These are phyloP conservation scores for Tuberolachnus salignus DNA, from an alignment of 2,888 invertebrate genomes.

Conservation along the genomic window DNA sequence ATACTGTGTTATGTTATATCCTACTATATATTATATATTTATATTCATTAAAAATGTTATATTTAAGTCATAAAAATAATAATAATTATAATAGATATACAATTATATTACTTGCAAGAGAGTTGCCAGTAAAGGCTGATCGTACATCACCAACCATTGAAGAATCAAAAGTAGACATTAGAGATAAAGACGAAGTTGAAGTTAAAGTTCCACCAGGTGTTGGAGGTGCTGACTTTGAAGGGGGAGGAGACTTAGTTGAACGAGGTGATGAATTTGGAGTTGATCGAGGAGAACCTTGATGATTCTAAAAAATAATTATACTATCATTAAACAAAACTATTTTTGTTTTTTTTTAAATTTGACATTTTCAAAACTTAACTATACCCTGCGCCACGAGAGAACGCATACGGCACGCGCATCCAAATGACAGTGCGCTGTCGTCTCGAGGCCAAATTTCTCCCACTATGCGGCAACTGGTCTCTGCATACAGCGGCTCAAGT, in stretches of 20 bases:
- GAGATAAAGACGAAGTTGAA: constrained; percentile 62
- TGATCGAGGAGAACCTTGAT: constrained; percentile 82
- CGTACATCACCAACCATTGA: constrained; percentile 67
- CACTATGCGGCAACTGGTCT: no score
- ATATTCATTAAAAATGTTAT: no score
- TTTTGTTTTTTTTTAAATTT: no score
- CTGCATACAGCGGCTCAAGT: no score
- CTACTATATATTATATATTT: no score
- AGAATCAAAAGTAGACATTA: constrained; percentile 61
- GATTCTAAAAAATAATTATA: constrained; percentile 68
- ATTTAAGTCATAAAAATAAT: constrained; percentile 2
- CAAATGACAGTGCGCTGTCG: no score
- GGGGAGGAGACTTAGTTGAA: constrained; percentile 83
- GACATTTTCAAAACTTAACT: no score
- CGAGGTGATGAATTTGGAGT: constrained; percentile 87
- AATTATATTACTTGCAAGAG: constrained; percentile 14
- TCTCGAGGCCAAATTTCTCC: no score
- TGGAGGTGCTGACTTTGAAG: constrained; percentile 67
- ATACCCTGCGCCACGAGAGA: no score
- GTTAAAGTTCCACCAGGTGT: constrained; percentile 64
- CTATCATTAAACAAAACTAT: neutral
- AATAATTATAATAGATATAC: neutral
- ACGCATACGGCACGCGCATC: no score
- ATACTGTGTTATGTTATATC: no score
- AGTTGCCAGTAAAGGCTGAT: constrained; percentile 38